Conservation (phyloP, 1,140 invertebrate genomes). For the Leptinotarsa texana region DNA sequence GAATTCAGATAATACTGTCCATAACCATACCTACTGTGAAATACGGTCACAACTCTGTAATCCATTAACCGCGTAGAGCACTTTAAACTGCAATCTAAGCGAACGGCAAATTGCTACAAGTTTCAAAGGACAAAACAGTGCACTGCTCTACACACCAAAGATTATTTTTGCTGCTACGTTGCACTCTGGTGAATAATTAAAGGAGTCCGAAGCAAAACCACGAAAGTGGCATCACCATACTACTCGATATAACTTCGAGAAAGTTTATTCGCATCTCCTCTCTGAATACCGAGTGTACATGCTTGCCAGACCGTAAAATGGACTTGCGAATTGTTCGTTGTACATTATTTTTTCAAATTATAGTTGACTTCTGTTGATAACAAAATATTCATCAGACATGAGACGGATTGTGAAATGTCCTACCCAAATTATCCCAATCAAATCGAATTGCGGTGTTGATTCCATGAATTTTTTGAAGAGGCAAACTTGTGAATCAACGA, state of each 20-base stretch:
- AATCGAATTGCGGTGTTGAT: too few species aligned
- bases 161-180: conserved; percentile 20
- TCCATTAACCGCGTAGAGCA: conserved; percentile 28
- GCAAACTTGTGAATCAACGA: too few species aligned
- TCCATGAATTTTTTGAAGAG: too few species aligned
- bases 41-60: conserved; percentile 16
- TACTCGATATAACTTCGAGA: conserved; percentile 9
- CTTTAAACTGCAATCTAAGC: conserved; percentile 37
- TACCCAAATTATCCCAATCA: too few species aligned
- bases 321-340: too few species aligned
- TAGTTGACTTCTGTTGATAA: too few species aligned
- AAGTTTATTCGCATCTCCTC: not conserved
- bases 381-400: too few species aligned
- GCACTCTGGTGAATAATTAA: conserved; percentile 17
- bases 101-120: conserved; percentile 35
- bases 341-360: too few species aligned
- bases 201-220: conserved; percentile 17
- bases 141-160: conserved; percentile 3
- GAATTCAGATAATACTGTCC: not conserved
- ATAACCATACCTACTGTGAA: not conserved
- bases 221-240: conserved; percentile 4
- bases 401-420: too few species aligned
- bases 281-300: not conserved
- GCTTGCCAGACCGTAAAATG: too few species aligned
- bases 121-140: conserved; percentile 29